phyloP scores from a whole-genome alignment of 2,113 vertebrate species.

The Chrysochloris asiatica region DNA sequence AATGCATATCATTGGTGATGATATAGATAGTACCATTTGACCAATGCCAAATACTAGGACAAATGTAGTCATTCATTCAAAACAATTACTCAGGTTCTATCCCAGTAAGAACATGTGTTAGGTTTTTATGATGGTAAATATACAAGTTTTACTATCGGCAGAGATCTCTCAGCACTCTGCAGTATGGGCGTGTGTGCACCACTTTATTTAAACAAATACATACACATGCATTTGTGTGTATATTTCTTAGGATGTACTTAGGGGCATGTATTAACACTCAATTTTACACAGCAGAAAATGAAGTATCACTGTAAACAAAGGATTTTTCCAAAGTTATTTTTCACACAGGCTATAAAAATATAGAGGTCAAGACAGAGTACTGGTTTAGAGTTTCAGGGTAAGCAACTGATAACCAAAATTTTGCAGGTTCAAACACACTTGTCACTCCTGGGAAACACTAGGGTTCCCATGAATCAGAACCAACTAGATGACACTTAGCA shows the following conservation, averaged over 20 bases:
- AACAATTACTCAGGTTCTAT: neutral
- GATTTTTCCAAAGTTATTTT: slow-evolving; percentile 56
- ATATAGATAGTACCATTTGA: neutral
- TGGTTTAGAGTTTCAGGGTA: no score
- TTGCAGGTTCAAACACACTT: no score
- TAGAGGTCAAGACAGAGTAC: no score
- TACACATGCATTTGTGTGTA: neutral
- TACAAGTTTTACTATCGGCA: neutral
- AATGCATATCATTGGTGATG: neutral
- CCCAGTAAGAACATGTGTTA: neutral
- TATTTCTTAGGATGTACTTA: neutral
- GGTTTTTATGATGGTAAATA: neutral
- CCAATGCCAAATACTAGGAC: fast-evolving
- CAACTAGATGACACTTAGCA: no score
- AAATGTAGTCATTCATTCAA: neutral
- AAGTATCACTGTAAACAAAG: neutral
- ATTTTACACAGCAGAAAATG: neutral
- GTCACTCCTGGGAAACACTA: no score
- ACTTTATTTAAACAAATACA: no score
- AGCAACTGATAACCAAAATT: no score
- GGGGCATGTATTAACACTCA: neutral
- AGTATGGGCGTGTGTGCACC: no score
- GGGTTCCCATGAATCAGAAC: no score
- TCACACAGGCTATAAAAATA: slow-evolving; percentile 92
- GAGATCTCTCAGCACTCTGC: neutral